phyloP scores from a whole-genome alignment of 2,797 vertebrate genomes.

The Muraenolepis orangiensis region DNA sequence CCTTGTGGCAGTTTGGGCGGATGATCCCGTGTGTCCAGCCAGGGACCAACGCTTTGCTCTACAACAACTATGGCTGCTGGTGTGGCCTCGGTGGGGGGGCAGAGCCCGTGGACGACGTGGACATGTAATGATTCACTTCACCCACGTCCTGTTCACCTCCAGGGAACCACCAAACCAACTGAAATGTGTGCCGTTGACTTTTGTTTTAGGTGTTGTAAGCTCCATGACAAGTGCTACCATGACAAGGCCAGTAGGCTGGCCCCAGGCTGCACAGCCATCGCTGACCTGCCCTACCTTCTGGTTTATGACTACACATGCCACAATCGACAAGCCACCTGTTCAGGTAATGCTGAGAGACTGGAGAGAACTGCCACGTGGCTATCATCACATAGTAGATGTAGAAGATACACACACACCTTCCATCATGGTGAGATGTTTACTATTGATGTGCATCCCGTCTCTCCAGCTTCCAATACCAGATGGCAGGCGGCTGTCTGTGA shows the following conservation, averaged over 20 bases:
- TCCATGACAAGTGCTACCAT: constrained; percentile 72
- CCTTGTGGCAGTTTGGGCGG: constrained; percentile 65
- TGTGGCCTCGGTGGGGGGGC: constrained; percentile 66
- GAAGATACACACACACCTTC: not conserved
- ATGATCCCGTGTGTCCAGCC: constrained; percentile 67
- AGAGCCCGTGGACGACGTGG: constrained; percentile 57
- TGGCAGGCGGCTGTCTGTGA: constrained; percentile 70
- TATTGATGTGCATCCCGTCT: constrained; percentile 23
- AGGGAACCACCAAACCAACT: not conserved
- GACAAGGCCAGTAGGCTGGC: constrained; percentile 7
- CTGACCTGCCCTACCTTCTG: constrained; percentile 60
- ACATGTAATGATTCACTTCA: constrained; percentile 45
- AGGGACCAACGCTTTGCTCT: constrained; percentile 41
- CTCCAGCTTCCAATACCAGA: constrained; percentile 56
- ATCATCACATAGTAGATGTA: not conserved
- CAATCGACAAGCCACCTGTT: constrained; percentile 61
- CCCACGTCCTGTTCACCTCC: not conserved
- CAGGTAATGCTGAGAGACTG: constrained; percentile 68
- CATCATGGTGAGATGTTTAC: not conserved
- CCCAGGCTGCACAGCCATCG: constrained; percentile 47
- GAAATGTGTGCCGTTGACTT: not conserved
- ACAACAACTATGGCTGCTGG: constrained; percentile 70
- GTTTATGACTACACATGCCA: constrained; percentile 59
- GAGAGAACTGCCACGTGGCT: not conserved
- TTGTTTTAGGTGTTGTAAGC: constrained; percentile 62